A percentile compares a stretch with the other conserved stretches of the same genome.
Conservation (phyloP, 92 coral and sea anemone species). For the Heteractis magnifica region DNA sequence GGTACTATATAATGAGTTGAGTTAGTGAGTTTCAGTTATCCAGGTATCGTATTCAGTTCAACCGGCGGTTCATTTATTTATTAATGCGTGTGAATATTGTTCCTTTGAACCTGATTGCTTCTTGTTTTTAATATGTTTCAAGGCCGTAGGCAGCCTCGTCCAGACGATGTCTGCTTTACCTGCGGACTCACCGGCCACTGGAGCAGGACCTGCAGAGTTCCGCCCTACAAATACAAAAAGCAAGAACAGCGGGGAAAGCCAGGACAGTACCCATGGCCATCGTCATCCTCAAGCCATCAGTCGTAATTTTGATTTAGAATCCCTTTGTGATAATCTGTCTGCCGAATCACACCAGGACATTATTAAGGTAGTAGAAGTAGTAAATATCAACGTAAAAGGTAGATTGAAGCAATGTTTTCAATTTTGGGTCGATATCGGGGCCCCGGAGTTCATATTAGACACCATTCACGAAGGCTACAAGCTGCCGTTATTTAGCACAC, state of each 20-base stretch:
- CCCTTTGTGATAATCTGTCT: conserved; percentile 13
- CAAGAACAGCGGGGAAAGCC: background rate
- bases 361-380: conserved; percentile 20
- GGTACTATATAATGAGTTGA: conserved; percentile 5
- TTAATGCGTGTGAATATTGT: background rate
- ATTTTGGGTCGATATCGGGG: conserved; percentile 21
- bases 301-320: background rate
- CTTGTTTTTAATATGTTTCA: background rate
- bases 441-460: conserved; percentile 17
- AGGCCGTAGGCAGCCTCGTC: conserved; percentile 3
- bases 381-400: conserved; percentile 7
- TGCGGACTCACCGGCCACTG: conserved; percentile 17
- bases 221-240: conserved; percentile 7
- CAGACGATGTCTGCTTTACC: conserved; percentile 13
- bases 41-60: conserved; percentile 8
- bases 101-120: conserved; percentile 7
- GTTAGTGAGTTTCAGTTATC: background rate
- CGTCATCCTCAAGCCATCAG: background rate
- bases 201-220: conserved; percentile 24
- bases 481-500: conserved; percentile 3
- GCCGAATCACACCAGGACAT: conserved; percentile 9
- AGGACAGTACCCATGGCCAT: conserved; percentile 7
- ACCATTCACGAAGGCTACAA: conserved; percentile 13
- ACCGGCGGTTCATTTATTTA: conserved; percentile 10
- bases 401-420: conserved; percentile 1